Evolutionary conservation across 2,797 vertebrate genomes (phyloP).

Genomic region (Bovichtus diacanthus): DNA sequence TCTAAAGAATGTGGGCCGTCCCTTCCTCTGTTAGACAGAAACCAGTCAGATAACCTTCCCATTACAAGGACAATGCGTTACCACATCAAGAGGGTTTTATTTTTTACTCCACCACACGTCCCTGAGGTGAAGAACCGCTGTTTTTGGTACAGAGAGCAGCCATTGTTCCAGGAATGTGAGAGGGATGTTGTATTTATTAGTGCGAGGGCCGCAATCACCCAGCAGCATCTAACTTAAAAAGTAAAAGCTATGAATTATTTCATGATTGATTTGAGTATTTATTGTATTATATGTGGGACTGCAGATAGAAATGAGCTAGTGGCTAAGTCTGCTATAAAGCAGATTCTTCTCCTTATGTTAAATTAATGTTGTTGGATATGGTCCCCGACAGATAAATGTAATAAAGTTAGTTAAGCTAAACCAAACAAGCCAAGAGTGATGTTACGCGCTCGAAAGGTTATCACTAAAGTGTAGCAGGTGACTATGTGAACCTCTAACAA

Average conservation of each 20-base stretch:
- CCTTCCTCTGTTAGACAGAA: slow-evolving; percentile 66
- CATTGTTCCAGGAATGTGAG: slow-evolving; percentile 71
- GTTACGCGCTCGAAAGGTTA: too few species aligned
- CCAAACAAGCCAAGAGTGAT: too few species aligned
- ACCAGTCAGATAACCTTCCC: slow-evolving; percentile 62
- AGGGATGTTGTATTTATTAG: slow-evolving; percentile 48
- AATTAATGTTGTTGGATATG: too few species aligned
- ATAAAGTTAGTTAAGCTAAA: too few species aligned
- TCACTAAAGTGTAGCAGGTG: too few species aligned
- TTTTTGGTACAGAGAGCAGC: slow-evolving; percentile 46
- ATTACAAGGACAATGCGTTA: slow-evolving; percentile 51
- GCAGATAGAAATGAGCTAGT: too few species aligned
- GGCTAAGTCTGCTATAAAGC: too few species aligned
- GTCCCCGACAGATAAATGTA: too few species aligned
- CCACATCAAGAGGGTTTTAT: slow-evolving; percentile 47
- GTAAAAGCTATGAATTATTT: background rate
- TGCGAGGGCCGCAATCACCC: background rate
- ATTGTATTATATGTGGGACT: too few species aligned
- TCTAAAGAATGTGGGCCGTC: slow-evolving; percentile 72
- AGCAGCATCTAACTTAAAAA: background rate
- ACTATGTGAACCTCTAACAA: too few species aligned
- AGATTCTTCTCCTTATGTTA: too few species aligned
- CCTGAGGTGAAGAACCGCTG: slow-evolving; percentile 49
- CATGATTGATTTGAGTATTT: too few species aligned
- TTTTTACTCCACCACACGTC: background rate